phyloP scores from a whole-genome alignment of 2,113 vertebrate species.

The Pao palembangensis region DNA sequence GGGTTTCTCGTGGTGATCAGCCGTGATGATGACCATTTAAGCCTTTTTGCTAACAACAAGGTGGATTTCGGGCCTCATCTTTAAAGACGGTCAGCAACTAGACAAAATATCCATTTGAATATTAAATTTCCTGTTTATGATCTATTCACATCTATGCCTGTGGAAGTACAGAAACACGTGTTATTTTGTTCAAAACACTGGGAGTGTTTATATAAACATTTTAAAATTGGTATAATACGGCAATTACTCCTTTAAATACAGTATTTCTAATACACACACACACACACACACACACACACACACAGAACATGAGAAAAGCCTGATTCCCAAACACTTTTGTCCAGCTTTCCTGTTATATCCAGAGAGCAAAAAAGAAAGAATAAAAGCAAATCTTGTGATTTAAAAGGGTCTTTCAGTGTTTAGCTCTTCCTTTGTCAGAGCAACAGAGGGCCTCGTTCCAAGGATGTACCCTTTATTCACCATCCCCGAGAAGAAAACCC shows the following conservation, averaged over 20 bases:
- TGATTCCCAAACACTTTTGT: constrained; percentile 11
- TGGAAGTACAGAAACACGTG: too few relatives aligned
- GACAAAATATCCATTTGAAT: too few relatives aligned
- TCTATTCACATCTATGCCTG: too few relatives aligned
- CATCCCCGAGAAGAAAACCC: constrained; percentile 31
- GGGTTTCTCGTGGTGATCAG: constrained; percentile 13
- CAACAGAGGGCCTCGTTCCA: constrained; percentile 54
- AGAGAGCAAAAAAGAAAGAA: constrained; percentile 5
- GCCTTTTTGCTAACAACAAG: too few relatives aligned
- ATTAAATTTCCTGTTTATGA: too few relatives aligned
- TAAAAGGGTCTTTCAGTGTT: constrained; percentile 56
- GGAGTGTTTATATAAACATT: background rate
- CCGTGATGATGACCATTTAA: background rate
- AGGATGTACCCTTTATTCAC: constrained; percentile 59
- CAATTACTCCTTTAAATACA: background rate
- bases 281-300: constrained; percentile 1
- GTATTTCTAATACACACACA: background rate
- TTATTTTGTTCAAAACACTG: too few relatives aligned
- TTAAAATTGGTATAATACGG: background rate
- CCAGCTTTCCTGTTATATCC: constrained; percentile 31
- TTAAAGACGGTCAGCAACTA: too few relatives aligned
- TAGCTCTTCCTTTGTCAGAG: constrained; percentile 61
- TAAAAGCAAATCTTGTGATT: constrained; percentile 32
- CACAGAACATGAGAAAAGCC: constrained; percentile 4
- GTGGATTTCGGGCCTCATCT: too few relatives aligned